Percentiles rank a stretch among this genome's conserved stretches.
Evolutionary conservation across 2,797 vertebrate species (phyloP).

Genomic region (Parambassis ranga): DNA sequence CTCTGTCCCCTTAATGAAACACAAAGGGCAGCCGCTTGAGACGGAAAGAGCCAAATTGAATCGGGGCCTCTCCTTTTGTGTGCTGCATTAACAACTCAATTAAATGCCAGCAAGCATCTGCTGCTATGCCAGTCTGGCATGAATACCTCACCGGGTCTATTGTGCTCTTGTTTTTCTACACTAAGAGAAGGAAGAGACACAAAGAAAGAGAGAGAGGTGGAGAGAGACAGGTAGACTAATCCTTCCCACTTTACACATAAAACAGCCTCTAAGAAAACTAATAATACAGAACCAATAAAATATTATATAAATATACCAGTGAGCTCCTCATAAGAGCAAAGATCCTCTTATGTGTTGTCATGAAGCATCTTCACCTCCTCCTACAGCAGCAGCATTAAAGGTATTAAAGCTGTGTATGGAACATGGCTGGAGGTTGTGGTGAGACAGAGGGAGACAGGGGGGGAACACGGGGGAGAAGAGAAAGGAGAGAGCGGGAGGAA

Average conservation of each 20-base stretch:
- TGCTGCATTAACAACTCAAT: slow-evolving; percentile 80
- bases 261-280: too few species aligned
- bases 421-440: slow-evolving; percentile 44
- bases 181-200: slow-evolving; percentile 2
- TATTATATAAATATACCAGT: too few species aligned
- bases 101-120: slow-evolving; percentile 79
- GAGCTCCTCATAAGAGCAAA: neutral
- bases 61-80: slow-evolving; percentile 63
- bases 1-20: slow-evolving; percentile 68
- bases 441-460: slow-evolving; percentile 25
- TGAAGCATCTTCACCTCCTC: slow-evolving; percentile 14
- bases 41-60: slow-evolving; percentile 66
- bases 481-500: slow-evolving; percentile 48
- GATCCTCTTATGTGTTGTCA: slow-evolving; percentile 15
- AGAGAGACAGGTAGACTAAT: slow-evolving; percentile 13
- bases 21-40: slow-evolving; percentile 63
- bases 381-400: slow-evolving; percentile 9
- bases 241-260: too few species aligned
- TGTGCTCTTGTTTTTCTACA: neutral
- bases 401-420: slow-evolving; percentile 28
- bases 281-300: too few species aligned
- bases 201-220: slow-evolving; percentile 4
- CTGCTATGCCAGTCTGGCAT: slow-evolving; percentile 59
- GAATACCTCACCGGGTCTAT: slow-evolving; percentile 34
- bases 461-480: slow-evolving; percentile 16